A percentile compares a stretch with the other conserved stretches of the same genome.
Evolutionary conservation across 2,797 vertebrate species (phyloP).

Genomic region (Euthynnus affinis): DNA sequence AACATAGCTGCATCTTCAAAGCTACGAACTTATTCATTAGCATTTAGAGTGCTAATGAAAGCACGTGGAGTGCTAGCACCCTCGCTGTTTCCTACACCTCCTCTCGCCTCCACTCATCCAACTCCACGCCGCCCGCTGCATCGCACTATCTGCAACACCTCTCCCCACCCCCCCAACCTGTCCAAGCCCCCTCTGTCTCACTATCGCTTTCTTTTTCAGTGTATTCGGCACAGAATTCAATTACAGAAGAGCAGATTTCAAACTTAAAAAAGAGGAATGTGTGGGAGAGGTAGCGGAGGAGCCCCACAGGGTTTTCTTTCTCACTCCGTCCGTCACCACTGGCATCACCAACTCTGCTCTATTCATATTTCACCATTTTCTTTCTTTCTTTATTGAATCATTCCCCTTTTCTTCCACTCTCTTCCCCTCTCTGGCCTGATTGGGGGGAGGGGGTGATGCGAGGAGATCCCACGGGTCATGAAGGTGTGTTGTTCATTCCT

Average conservation of each 20-base stretch:
- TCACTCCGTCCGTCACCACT: slow-evolving; percentile 36
- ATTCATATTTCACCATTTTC: slow-evolving; percentile 43
- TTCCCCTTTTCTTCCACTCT: not conserved
- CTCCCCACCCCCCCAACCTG: slow-evolving; percentile 27
- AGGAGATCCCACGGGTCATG: slow-evolving; percentile 62
- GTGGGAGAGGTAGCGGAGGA: slow-evolving; percentile 55
- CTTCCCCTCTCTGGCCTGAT: slow-evolving; percentile 21
- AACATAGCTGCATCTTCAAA: slow-evolving; percentile 85
- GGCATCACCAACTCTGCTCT: slow-evolving; percentile 27
- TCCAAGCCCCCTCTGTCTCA: slow-evolving; percentile 15
- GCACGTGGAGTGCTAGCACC: slow-evolving; percentile 69
- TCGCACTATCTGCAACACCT: slow-evolving; percentile 35
- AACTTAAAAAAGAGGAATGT: slow-evolving; percentile 46
- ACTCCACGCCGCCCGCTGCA: slow-evolving; percentile 38
- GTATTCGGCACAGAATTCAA: slow-evolving; percentile 58
- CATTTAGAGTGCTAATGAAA: slow-evolving; percentile 87
- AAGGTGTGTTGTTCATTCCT: slow-evolving; percentile 68
- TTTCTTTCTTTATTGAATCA: slow-evolving; percentile 22
- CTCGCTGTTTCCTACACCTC: slow-evolving; percentile 69
- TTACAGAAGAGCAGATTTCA: slow-evolving; percentile 43
- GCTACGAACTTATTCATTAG: slow-evolving; percentile 84
- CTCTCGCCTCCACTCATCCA: slow-evolving; percentile 43
- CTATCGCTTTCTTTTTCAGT: slow-evolving; percentile 28
- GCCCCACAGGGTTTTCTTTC: slow-evolving; percentile 48
- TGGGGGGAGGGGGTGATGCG: slow-evolving; percentile 11